These are phyloP conservation scores for Pilophorus perplexus DNA, from an alignment of 2,888 invertebrate genomes.

Conservation along the genomic window DNA sequence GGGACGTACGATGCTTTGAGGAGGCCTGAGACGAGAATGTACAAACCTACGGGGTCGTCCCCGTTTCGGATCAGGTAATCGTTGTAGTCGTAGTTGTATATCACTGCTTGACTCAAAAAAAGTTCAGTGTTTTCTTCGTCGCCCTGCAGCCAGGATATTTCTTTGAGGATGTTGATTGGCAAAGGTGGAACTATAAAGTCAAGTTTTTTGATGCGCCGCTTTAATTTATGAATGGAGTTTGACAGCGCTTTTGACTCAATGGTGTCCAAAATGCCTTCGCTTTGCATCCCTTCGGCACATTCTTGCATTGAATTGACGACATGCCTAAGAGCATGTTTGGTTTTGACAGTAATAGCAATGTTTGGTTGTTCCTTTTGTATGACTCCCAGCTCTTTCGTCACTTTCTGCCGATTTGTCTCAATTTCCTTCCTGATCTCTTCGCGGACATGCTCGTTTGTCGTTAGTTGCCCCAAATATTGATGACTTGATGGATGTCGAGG, in stretches of 20 bases:
- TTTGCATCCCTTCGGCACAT: slow-evolving; percentile 14
- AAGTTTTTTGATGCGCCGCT: background rate
- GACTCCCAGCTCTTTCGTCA: slow-evolving; percentile 25
- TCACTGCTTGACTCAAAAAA: slow-evolving; percentile 15
- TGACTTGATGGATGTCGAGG: no score
- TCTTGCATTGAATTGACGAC: slow-evolving; percentile 27
- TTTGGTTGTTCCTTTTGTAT: slow-evolving; percentile 33
- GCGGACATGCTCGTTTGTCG: slow-evolving; percentile 17
- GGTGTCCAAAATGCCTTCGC: slow-evolving; percentile 25
- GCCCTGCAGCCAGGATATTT: slow-evolving; percentile 24
- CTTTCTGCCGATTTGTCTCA: slow-evolving; percentile 18
- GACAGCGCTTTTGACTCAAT: slow-evolving; percentile 20
- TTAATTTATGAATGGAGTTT: background rate
- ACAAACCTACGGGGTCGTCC: slow-evolving; percentile 31
- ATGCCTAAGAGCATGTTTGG: slow-evolving; percentile 28
- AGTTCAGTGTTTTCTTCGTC: slow-evolving; percentile 14
- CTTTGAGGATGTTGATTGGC: slow-evolving; percentile 27
- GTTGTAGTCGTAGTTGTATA: slow-evolving; percentile 31
- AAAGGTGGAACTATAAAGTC: slow-evolving; percentile 9
- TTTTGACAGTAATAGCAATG: slow-evolving; percentile 35
- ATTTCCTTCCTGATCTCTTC: slow-evolving; percentile 17
- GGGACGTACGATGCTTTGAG: slow-evolving; percentile 26
- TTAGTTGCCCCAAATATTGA: slow-evolving; percentile 15
- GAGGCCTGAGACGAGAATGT: slow-evolving; percentile 32
- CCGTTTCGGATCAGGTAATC: slow-evolving; percentile 33